Conservation (phyloP, 2,113 vertebrate species). For the Lepidothrix coronata region DNA sequence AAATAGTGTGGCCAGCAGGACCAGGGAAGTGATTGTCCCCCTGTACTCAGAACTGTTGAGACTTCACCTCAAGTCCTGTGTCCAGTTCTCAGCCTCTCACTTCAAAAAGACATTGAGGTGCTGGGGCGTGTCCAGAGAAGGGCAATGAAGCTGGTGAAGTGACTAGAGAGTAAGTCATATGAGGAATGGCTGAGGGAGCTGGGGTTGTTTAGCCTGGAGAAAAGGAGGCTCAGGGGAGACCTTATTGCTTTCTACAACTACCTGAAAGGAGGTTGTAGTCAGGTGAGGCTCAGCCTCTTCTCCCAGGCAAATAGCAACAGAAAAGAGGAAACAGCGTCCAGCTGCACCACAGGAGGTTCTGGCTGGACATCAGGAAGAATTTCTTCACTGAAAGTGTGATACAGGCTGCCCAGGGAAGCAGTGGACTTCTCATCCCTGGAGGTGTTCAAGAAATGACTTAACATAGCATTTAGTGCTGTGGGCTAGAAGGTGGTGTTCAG, state of each 20-base stretch:
- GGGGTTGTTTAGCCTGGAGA: background rate
- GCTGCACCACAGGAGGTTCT: background rate
- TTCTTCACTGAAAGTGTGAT: background rate
- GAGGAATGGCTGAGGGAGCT: background rate
- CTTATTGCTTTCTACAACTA: rapidly evolving
- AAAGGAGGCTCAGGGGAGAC: rapidly evolving
- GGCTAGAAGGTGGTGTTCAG: background rate
- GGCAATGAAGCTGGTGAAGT: background rate
- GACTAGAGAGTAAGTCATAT: background rate
- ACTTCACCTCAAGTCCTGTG: rapidly evolving
- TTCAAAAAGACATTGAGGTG: background rate
- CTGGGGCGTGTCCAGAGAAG: background rate
- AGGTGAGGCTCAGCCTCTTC: background rate
- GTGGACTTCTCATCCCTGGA: background rate
- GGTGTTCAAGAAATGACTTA: background rate
- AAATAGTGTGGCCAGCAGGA: background rate
- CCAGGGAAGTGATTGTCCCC: rapidly evolving
- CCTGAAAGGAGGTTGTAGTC: background rate
- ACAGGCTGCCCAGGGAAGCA: too few species aligned
- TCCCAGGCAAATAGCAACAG: background rate
- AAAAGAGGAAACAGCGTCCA: background rate
- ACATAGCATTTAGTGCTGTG: rapidly evolving
- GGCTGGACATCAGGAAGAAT: background rate
- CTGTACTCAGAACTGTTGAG: rapidly evolving
- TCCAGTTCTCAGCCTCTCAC: background rate